These are phyloP conservation scores for Hirudinaria manillensis DNA, from an alignment of 2,888 invertebrate species.

Conservation along the genomic window DNA sequence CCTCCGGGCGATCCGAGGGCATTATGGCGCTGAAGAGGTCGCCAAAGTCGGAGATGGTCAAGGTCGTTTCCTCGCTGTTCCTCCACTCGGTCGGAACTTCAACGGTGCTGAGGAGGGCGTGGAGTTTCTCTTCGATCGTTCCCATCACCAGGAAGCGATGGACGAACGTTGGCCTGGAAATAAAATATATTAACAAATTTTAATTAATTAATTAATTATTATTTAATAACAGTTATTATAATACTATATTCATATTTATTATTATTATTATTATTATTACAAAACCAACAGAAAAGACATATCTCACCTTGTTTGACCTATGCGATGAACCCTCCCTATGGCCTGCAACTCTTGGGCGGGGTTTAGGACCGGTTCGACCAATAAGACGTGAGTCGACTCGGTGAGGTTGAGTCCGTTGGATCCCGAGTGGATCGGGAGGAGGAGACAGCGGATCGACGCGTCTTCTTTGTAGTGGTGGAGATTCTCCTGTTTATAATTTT, in stretches of 20 bases:
- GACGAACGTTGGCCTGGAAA: slow-evolving; percentile 62
- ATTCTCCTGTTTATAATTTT: slow-evolving; percentile 43
- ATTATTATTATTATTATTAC: no score
- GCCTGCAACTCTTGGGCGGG: slow-evolving; percentile 71
- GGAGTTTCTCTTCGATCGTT: slow-evolving; percentile 66
- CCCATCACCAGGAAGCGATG: slow-evolving; percentile 66
- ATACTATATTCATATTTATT: no score
- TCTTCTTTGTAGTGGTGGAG: slow-evolving; percentile 49
- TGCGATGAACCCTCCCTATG: slow-evolving; percentile 70
- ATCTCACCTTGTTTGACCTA: slow-evolving; percentile 67
- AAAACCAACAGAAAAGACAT: no score
- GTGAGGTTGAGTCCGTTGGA: slow-evolving; percentile 72
- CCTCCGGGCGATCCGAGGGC: not conserved
- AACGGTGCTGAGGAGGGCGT: slow-evolving; percentile 35
- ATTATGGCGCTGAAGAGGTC: slow-evolving; percentile 29
- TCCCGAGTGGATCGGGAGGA: slow-evolving; percentile 66
- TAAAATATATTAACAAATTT: not conserved
- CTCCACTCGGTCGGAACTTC: slow-evolving; percentile 33
- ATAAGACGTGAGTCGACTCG: slow-evolving; percentile 71
- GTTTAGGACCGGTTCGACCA: slow-evolving; percentile 70
- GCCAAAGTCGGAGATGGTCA: slow-evolving; percentile 36
- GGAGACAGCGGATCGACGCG: slow-evolving; percentile 55
- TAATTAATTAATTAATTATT: not conserved
- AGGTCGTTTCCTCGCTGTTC: slow-evolving; percentile 39
- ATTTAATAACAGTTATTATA: no score